phyloP scores from a whole-genome alignment of 1,140 invertebrate species.

The Zophobas atratus region DNA sequence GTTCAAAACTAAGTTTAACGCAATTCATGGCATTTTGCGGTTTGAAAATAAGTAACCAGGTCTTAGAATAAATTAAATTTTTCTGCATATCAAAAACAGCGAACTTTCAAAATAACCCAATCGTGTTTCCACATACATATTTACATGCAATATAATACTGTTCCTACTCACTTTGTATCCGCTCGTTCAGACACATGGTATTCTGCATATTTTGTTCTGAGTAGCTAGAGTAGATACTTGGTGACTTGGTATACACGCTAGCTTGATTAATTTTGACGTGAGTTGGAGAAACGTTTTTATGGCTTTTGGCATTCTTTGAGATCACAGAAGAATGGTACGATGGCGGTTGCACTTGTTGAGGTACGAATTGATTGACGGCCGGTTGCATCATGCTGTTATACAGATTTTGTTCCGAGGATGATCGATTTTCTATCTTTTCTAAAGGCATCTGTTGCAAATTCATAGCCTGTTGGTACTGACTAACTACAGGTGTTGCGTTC shows the following conservation, averaged over 20 bases:
- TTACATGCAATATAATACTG: too few relatives aligned
- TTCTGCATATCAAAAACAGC: too few relatives aligned
- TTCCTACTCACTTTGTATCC: constrained; percentile 44
- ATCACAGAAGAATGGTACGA: constrained; percentile 67
- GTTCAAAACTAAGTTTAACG: too few relatives aligned
- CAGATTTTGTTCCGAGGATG: constrained; percentile 14
- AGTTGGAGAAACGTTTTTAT: constrained; percentile 41
- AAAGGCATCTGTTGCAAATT: constrained; percentile 34
- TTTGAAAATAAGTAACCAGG: too few relatives aligned
- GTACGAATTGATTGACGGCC: constrained; percentile 51
- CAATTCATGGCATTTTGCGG: too few relatives aligned
- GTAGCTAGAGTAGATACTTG: constrained; percentile 51
- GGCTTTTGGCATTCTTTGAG: constrained; percentile 68
- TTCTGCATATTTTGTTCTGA: constrained; percentile 55
- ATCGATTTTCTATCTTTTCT: constrained; percentile 46
- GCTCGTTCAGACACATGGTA: constrained; percentile 48
- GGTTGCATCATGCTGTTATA: constrained; percentile 49
- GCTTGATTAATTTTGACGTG: constrained; percentile 42
- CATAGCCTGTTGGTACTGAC: constrained; percentile 50
- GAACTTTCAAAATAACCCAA: too few relatives aligned
- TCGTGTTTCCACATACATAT: too few relatives aligned
- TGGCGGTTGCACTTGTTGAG: constrained; percentile 53
- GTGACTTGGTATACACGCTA: constrained; percentile 52
- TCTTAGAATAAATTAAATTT: too few relatives aligned
- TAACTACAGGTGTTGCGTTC: constrained; percentile 27